Percentiles rank a stretch among this genome's conserved stretches.
Conservation (phyloP, 2,113 vertebrate species). For the Ptilonorhynchus violaceus region DNA sequence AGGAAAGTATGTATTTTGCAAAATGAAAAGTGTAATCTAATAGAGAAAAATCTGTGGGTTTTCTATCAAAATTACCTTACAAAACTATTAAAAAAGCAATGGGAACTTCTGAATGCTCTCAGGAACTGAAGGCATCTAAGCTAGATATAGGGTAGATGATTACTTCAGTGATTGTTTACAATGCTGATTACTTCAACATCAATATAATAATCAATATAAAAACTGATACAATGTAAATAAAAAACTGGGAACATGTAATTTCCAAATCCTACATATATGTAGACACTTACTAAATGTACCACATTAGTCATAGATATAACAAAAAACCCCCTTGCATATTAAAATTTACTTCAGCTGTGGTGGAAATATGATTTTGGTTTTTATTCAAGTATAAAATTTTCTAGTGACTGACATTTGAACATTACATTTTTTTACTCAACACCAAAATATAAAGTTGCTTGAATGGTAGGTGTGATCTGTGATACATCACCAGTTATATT, state of each 20-base stretch:
- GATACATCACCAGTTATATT: not conserved
- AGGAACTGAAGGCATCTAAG: not conserved
- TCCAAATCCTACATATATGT: not conserved
- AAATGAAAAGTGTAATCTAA: not conserved
- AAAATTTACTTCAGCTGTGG: not conserved
- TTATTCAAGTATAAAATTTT: not conserved
- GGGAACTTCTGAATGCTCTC: not conserved
- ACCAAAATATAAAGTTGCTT: not conserved
- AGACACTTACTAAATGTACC: not conserved
- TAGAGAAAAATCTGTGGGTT: fast-evolving
- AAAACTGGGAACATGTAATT: not conserved
- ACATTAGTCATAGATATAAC: not conserved
- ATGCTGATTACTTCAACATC: not conserved
- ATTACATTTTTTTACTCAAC: not conserved
- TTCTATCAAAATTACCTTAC: not conserved
- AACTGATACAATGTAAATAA: not conserved
- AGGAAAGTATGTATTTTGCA: not conserved
- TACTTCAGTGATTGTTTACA: not conserved
- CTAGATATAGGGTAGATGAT: not conserved
- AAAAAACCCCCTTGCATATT: not conserved
- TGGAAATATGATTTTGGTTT: not conserved
- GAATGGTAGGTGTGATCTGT: not conserved
- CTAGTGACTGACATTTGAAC: not conserved
- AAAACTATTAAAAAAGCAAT: not conserved
- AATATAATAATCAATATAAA: not conserved